A percentile compares a stretch with the other conserved stretches of the same genome.
phyloP scores from a whole-genome alignment of 2,113 vertebrate species.

The Nipponia nippon region DNA sequence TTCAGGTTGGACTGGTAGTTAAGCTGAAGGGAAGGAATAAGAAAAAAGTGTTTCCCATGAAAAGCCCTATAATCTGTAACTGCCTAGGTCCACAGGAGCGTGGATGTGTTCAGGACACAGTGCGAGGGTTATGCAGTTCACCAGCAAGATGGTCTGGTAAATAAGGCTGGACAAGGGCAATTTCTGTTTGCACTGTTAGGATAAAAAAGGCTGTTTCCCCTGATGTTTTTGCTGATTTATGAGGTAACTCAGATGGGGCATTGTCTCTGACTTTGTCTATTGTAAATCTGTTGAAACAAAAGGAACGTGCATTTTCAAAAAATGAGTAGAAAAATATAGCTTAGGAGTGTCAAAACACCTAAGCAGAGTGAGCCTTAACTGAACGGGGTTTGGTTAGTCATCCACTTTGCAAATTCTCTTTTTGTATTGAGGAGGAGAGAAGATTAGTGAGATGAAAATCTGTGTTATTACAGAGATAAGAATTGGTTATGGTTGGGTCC shows the following conservation, averaged over 20 bases:
- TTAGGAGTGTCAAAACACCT: slow-evolving; percentile 7
- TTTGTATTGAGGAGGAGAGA: background rate
- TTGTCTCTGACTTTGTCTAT: background rate
- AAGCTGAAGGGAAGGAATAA: background rate
- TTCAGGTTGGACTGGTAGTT: background rate
- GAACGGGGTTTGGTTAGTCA: slow-evolving; percentile 26
- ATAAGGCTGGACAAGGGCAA: background rate
- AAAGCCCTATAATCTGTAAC: background rate
- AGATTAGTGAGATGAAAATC: slow-evolving; percentile 35
- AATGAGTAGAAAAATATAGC: background rate
- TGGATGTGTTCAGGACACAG: background rate
- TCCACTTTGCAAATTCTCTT: slow-evolving; percentile 7
- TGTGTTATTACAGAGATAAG: background rate
- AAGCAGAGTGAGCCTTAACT: background rate
- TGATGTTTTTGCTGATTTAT: background rate
- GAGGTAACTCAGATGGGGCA: background rate
- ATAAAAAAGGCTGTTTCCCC: background rate
- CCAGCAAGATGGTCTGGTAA: background rate
- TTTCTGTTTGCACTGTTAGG: background rate
- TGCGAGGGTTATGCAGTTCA: background rate
- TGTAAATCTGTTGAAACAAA: slow-evolving; percentile 29
- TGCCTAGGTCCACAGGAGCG: accelerated
- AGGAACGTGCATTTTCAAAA: background rate
- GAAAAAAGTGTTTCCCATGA: background rate
- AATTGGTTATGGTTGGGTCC: background rate